These are phyloP conservation scores for Eurosta solidaginis DNA, from an alignment of 1,140 invertebrate species.

Conservation along the genomic window DNA sequence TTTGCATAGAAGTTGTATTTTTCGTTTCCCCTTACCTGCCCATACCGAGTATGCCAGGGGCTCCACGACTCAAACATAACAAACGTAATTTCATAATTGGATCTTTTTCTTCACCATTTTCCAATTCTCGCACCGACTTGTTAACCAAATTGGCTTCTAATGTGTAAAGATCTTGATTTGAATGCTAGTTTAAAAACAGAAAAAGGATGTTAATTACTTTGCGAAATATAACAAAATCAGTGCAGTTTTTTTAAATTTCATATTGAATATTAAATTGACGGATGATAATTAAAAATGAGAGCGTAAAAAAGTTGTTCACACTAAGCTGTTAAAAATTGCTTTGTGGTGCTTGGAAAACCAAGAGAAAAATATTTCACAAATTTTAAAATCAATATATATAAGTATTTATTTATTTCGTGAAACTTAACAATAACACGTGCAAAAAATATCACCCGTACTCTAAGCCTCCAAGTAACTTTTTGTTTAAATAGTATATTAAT, in stretches of 20 bases:
- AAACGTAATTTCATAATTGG: constrained; percentile 83
- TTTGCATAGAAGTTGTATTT: background rate
- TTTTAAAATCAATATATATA: no score
- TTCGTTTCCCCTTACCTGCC: constrained; percentile 69
- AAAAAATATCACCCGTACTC: no score
- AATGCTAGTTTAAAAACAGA: background rate
- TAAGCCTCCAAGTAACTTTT: no score
- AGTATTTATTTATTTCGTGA: no score
- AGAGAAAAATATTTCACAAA: no score
- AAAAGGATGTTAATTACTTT: background rate
- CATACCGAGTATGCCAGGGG: constrained; percentile 85
- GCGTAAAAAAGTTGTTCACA: no score
- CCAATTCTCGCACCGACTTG: constrained; percentile 69
- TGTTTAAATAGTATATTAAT: no score
- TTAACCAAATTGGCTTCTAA: constrained; percentile 80
- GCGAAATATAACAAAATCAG: background rate
- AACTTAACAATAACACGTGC: no score
- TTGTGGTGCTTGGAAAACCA: no score
- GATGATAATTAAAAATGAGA: no score
- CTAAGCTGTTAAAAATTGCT: no score
- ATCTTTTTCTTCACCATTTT: constrained; percentile 68
- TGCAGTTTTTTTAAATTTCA: background rate
- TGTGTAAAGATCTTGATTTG: constrained; percentile 47
- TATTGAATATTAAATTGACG: background rate
- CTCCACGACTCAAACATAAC: constrained; percentile 83